These are phyloP conservation scores for Mactromeris polynyma DNA, from an alignment of 2,888 invertebrate species.

Conservation along the genomic window DNA sequence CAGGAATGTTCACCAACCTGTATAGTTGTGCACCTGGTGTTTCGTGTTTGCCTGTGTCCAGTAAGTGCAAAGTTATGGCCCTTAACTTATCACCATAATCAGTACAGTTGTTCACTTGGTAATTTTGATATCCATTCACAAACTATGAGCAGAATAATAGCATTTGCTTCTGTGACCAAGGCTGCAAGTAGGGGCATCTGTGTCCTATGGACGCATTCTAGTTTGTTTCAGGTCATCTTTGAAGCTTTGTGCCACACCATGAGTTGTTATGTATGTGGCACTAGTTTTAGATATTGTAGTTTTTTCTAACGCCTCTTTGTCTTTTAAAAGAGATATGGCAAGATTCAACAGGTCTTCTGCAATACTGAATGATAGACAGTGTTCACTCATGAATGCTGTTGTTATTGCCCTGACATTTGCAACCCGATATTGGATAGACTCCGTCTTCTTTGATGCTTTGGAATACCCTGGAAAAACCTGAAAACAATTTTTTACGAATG, in stretches of 20 bases:
- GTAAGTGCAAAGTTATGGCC: too few relatives aligned
- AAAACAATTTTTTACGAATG: too few relatives aligned
- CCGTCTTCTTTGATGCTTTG: conserved; percentile 16
- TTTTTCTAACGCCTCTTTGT: conserved; percentile 45
- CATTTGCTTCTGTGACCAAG: too few relatives aligned
- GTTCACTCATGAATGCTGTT: conserved; percentile 38
- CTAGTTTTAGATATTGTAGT: conserved; percentile 35
- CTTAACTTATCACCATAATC: too few relatives aligned
- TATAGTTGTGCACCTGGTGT: too few relatives aligned
- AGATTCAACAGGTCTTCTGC: not conserved
- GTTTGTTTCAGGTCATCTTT: conserved; percentile 48
- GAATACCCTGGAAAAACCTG: conserved; percentile 33
- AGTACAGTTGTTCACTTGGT: too few relatives aligned
- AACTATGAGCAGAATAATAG: too few relatives aligned
- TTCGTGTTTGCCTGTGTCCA: too few relatives aligned
- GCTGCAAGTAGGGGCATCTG: too few relatives aligned
- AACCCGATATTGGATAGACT: conserved; percentile 30
- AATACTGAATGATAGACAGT: conserved; percentile 17
- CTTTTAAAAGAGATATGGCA: conserved; percentile 16
- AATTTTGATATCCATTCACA: too few relatives aligned
- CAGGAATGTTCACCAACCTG: too few relatives aligned
- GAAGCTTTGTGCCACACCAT: conserved; percentile 11
- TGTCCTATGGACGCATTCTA: too few relatives aligned
- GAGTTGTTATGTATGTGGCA: conserved; percentile 43
- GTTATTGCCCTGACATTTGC: conserved; percentile 8